Percentiles rank a stretch among this genome's conserved stretches.
Conservation (phyloP, 2,113 vertebrate species). For the Thamnaconus septentrionalis region DNA sequence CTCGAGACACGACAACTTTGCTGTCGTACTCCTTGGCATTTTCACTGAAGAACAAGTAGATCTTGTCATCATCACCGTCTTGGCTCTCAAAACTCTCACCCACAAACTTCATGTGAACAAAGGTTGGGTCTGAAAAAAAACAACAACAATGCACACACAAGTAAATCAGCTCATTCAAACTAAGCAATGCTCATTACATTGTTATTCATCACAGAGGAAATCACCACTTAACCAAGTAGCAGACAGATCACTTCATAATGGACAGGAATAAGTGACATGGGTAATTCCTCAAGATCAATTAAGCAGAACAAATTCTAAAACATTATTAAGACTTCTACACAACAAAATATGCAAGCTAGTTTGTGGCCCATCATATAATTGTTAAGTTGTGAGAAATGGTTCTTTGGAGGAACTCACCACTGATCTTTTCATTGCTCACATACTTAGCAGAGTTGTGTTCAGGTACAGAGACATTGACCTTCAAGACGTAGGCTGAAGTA, state of each 20-base stretch:
- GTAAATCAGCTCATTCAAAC: background rate
- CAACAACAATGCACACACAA: background rate
- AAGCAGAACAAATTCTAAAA: background rate
- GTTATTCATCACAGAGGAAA: slow-evolving; percentile 15
- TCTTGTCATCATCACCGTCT: slow-evolving; percentile 77
- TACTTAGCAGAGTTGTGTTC: slow-evolving; percentile 69
- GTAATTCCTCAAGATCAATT: slow-evolving; percentile 45
- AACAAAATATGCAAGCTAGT: too few relatives aligned
- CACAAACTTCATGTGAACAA: slow-evolving; percentile 78
- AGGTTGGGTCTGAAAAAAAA: slow-evolving; percentile 78
- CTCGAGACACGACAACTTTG: slow-evolving; percentile 77
- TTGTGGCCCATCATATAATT: too few relatives aligned
- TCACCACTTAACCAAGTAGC: slow-evolving; percentile 83
- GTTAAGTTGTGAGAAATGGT: too few relatives aligned
- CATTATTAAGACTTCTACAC: too few relatives aligned
- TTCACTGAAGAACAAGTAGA: slow-evolving; percentile 85
- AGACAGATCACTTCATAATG: slow-evolving; percentile 79
- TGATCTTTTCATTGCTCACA: slow-evolving; percentile 79
- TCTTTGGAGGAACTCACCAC: slow-evolving; percentile 22
- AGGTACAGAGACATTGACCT: slow-evolving; percentile 71
- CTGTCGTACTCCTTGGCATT: slow-evolving; percentile 81
- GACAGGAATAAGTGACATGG: slow-evolving; percentile 32
- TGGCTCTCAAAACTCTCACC: slow-evolving; percentile 69
- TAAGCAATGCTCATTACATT: too few relatives aligned
- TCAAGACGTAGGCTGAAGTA: slow-evolving; percentile 81